Evolutionary conservation across 2,888 invertebrate genomes (phyloP).

Genomic region (Eumacrocentrus americanus): DNA sequence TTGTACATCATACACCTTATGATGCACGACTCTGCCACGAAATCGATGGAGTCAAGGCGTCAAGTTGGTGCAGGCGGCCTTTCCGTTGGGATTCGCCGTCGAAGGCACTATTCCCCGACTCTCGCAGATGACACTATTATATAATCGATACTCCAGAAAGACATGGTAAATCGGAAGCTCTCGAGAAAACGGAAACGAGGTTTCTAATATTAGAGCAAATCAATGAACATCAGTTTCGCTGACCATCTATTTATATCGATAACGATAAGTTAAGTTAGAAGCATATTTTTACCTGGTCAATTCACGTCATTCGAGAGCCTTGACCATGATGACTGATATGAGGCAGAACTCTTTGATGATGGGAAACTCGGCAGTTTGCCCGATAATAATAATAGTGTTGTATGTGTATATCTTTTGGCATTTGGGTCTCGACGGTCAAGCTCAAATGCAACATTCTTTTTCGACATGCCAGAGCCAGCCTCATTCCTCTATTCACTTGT

Average conservation of each 20-base stretch:
- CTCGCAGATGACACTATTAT: conserved; percentile 1
- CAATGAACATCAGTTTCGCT: not conserved
- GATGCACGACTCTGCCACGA: not conserved
- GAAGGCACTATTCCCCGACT: not conserved
- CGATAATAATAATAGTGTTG: not conserved
- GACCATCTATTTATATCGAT: not conserved
- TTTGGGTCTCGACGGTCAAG: not conserved
- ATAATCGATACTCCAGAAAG: not conserved
- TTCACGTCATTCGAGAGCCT: too few relatives aligned
- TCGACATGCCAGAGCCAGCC: not conserved
- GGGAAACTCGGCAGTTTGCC: not conserved
- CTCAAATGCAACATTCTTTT: not conserved
- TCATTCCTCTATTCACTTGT: not conserved
- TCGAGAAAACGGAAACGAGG: not conserved
- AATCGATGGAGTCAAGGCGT: not conserved
- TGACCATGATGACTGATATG: too few relatives aligned
- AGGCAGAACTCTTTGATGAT: not conserved
- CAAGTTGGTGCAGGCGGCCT: not conserved
- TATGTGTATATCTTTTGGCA: not conserved
- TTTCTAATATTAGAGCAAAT: conserved; percentile 18
- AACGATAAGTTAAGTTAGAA: not conserved
- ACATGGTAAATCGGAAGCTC: not conserved
- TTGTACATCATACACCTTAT: not conserved
- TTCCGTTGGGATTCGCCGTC: not conserved
- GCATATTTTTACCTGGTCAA: not conserved